Percentiles rank a stretch among this genome's conserved stretches.
phyloP scores from a whole-genome alignment of 2,113 vertebrate genomes.

The Chelonoidis abingdonii region DNA sequence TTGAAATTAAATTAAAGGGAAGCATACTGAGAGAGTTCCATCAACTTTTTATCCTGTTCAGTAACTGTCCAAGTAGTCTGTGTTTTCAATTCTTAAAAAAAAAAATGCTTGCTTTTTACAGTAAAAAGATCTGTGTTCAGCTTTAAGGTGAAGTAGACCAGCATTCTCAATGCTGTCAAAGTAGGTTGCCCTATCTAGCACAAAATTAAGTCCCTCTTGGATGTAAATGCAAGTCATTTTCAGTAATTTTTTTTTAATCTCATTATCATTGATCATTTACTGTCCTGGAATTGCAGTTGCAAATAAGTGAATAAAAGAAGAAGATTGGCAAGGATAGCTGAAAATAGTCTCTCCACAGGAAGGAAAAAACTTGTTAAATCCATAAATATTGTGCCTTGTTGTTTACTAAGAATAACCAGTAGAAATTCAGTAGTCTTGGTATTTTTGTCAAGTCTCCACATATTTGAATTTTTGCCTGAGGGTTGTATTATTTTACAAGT shows the following conservation, averaged over 20 bases:
- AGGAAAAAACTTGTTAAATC: background rate
- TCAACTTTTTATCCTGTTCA: background rate
- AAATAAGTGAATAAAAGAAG: background rate
- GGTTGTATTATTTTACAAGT: background rate
- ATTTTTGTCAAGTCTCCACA: background rate
- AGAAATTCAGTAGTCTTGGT: background rate
- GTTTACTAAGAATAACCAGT: background rate
- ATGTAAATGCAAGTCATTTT: background rate
- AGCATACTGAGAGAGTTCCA: background rate
- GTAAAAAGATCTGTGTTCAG: constrained; percentile 36
- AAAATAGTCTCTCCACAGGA: background rate
- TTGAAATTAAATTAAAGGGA: background rate
- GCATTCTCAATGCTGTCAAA: background rate
- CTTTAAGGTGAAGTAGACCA: constrained; percentile 11
- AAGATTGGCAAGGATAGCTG: background rate
- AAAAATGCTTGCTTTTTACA: background rate
- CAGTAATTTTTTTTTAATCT: background rate
- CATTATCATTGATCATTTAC: background rate
- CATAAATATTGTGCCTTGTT: background rate
- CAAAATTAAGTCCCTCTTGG: background rate
- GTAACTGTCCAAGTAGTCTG: constrained; percentile 19
- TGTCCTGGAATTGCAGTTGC: fast-evolving
- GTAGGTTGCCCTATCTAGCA: background rate
- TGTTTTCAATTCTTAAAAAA: constrained; percentile 28
- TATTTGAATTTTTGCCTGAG: background rate